Evolutionary conservation across 2,113 vertebrate species (phyloP), one percentile per base, ranked within the genome.

Genomic region (Campylorhamphus procurvoides): DNA sequence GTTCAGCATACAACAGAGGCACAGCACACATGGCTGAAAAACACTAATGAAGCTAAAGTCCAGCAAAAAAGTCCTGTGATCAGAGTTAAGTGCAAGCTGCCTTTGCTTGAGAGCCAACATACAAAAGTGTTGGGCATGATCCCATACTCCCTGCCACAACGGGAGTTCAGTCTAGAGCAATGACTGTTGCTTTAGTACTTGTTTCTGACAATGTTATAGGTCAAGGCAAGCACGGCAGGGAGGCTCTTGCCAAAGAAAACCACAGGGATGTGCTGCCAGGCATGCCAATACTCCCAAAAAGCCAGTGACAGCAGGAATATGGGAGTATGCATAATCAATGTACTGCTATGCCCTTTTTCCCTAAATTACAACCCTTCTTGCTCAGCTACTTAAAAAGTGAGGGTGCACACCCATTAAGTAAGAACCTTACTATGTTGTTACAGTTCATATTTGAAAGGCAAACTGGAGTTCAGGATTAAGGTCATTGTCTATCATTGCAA

Each of bases 171-270:
- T 81, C 68, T 80, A 84, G 35, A 94, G 76, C 66, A 84, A 78
- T 23, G 62, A 81, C 86, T 94, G 13, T 68, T 84, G 79, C 92
- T 86, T 81, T 89, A 86, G 66, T 81, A 29, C 72, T 90, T 74
- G 60, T 93, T 94, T 88, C 83, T 94, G 85, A 88, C 1, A 8
- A 49, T 46, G 66, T 67, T 84, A 56, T 78, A 84, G 81, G 76
- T 82, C 89, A 86, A 93, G 79, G 60, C 55, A 73, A 89, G 56
- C 33, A 74, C 0, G 0, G 85, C 72, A 84, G 44, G 33, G n/a
- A 86, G n/a, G 44, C 8, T 81, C 40, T 62, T 93, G 93, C 88
- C 93, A 92, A 89, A 77, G 90, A 80, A 96, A 96, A 93, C 90
- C 67, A 69, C 87, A 85, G 39, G 11, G 90, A 90, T 88, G 68